Evolutionary conservation across 2,113 vertebrate genomes (phyloP).

Genomic region (Numenius arquata): DNA sequence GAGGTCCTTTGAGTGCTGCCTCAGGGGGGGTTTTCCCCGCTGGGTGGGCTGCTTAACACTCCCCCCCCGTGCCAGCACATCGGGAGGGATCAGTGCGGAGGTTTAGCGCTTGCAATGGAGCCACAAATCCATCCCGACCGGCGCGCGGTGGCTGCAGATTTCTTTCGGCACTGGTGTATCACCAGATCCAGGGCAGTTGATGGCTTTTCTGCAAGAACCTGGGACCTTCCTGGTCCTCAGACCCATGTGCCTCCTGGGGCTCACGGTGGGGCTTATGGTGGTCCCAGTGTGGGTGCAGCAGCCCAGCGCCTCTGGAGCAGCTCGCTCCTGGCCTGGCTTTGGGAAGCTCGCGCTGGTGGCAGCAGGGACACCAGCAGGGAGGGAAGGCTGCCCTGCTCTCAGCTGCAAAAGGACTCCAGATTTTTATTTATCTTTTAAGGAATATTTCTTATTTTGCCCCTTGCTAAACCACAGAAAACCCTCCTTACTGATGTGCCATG

Average conservation of each 20-base stretch:
- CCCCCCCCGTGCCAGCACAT: fast-evolving
- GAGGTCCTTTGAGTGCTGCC: not conserved
- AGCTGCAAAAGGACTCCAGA: too few relatives aligned
- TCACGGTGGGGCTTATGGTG: not conserved
- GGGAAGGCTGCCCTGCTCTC: not conserved
- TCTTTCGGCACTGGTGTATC: fast-evolving
- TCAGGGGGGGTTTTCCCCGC: not conserved
- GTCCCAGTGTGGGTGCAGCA: fast-evolving
- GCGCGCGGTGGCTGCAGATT: fast-evolving
- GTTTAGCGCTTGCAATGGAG: not conserved
- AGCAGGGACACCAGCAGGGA: not conserved
- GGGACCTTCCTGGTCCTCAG: not conserved
- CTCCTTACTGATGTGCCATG: fast-evolving
- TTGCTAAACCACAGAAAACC: not conserved
- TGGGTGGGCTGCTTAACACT: not conserved
- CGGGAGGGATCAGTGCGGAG: not conserved
- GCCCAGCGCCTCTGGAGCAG: fast-evolving
- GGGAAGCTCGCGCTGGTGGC: not conserved
- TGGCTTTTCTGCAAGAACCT: not conserved
- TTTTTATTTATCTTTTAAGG: not conserved
- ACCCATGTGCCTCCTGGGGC: fast-evolving
- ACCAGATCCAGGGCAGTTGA: fast-evolving
- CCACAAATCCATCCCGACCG: not conserved
- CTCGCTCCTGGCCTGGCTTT: not conserved
- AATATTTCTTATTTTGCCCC: not conserved